phyloP scores from a whole-genome alignment of 1,140 invertebrate species.

The Drosophila ercepeae region DNA sequence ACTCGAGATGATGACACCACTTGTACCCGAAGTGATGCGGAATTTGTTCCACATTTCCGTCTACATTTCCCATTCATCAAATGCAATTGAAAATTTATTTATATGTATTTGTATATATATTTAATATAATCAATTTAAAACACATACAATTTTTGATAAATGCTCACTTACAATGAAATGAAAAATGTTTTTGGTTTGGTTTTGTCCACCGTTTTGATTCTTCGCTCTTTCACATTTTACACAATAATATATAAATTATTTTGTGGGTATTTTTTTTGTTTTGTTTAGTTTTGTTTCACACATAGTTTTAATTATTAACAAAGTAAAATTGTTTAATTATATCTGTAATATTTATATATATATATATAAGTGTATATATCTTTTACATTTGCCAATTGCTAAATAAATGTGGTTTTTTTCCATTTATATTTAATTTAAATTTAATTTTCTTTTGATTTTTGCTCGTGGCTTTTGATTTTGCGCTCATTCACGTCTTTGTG shows the following conservation, averaged over 20 bases:
- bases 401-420: slow-evolving; percentile 48
- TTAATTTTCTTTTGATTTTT: slow-evolving; percentile 63
- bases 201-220: slow-evolving; percentile 33
- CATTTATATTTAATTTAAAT: slow-evolving; percentile 39
- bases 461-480: slow-evolving; percentile 60
- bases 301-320: slow-evolving; percentile 59
- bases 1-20: slow-evolving; percentile 63
- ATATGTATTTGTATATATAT: slow-evolving; percentile 76
- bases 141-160: slow-evolving; percentile 83
- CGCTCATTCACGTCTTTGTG: slow-evolving; percentile 47
- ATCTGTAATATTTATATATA: slow-evolving; percentile 70
- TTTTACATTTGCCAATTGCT: slow-evolving; percentile 45
- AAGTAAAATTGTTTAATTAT: slow-evolving; percentile 55
- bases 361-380: slow-evolving; percentile 56
- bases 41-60: neutral
- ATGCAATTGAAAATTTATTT: slow-evolving; percentile 56
- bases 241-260: slow-evolving; percentile 42
- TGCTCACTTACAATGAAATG: slow-evolving; percentile 79
- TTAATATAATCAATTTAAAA: slow-evolving; percentile 81
- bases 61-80: slow-evolving; percentile 17
- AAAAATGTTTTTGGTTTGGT: slow-evolving; percentile 44
- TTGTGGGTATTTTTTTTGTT: slow-evolving; percentile 41
- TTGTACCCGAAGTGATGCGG: slow-evolving; percentile 4
- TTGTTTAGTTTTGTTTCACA: slow-evolving; percentile 40
- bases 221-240: slow-evolving; percentile 67